These are phyloP conservation scores for Drosophila merina DNA, from an alignment of 2,888 invertebrate species.

Conservation along the genomic window DNA sequence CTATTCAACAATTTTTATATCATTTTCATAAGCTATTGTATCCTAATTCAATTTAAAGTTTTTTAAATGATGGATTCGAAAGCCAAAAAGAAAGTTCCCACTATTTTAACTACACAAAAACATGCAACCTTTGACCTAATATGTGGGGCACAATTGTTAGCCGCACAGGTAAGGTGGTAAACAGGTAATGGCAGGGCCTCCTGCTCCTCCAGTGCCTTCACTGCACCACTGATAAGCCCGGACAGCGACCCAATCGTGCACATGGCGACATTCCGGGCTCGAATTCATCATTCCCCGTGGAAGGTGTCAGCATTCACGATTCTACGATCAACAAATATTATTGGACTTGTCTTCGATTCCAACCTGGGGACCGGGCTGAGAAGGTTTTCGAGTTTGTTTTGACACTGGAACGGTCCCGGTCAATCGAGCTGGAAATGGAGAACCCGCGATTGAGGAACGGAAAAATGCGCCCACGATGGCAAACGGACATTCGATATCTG, in stretches of 20 bases:
- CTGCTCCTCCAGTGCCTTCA: no score
- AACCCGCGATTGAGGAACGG: slow-evolving; percentile 1
- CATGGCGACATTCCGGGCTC: slow-evolving; percentile 32
- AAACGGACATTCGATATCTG: slow-evolving; percentile 28
- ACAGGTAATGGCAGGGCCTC: slow-evolving; percentile 17
- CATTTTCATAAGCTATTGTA: no score
- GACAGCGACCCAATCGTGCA: slow-evolving; percentile 36
- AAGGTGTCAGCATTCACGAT: slow-evolving; percentile 30
- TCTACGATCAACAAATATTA: slow-evolving; percentile 42
- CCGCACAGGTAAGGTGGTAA: slow-evolving; percentile 15
- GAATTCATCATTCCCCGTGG: slow-evolving; percentile 11
- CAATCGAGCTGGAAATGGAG: slow-evolving; percentile 33
- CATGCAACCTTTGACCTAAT: not conserved
- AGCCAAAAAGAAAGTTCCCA: no score
- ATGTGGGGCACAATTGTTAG: not conserved
- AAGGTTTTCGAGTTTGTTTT: slow-evolving; percentile 31
- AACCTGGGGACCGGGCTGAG: slow-evolving; percentile 20
- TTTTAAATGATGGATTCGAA: no score
- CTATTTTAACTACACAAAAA: no score
- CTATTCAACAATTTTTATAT: not conserved
- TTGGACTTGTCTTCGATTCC: slow-evolving; percentile 21
- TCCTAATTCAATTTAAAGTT: no score
- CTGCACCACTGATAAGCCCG: slow-evolving; percentile 32
- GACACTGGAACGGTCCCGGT: slow-evolving; percentile 35
- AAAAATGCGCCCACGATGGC: slow-evolving; percentile 45